Evolutionary conservation across 1,140 invertebrate species (phyloP).

Genomic region (Drosophila repleta): DNA sequence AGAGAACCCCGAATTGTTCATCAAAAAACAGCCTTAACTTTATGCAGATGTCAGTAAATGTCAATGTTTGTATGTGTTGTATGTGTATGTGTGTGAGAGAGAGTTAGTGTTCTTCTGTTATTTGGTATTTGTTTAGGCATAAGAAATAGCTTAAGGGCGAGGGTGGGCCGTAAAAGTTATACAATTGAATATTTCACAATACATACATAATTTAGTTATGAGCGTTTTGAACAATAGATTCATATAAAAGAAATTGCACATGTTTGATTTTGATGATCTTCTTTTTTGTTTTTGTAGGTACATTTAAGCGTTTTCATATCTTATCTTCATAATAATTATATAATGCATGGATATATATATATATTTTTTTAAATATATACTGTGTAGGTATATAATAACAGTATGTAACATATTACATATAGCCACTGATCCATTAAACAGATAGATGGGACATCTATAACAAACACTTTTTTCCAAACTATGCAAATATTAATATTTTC

Average conservation of each 20-base stretch:
- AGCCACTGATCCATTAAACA: conserved; percentile 2
- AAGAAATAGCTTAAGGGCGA: conserved; percentile 30
- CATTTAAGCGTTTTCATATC: conserved; percentile 64
- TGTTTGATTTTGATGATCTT: conserved; percentile 61
- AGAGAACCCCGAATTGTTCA: conserved; percentile 62
- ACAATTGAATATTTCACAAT: conserved; percentile 50
- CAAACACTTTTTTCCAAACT: too few relatives aligned
- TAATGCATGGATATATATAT: conserved; percentile 22
- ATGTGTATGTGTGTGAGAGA: neutral
- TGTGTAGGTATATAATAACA: conserved; percentile 7
- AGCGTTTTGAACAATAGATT: conserved; percentile 67
- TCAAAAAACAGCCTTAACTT: conserved; percentile 79
- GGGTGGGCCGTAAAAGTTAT: conserved; percentile 49
- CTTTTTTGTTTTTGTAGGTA: conserved; percentile 40
- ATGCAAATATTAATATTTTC: too few relatives aligned
- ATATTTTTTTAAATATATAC: conserved; percentile 5
- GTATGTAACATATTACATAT: conserved; percentile 32
- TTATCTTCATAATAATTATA: conserved; percentile 27
- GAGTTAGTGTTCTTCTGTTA: neutral
- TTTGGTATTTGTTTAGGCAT: conserved; percentile 16
- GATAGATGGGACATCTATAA: neutral
- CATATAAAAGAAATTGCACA: conserved; percentile 81
- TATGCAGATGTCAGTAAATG: conserved; percentile 52
- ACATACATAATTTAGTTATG: conserved; percentile 38
- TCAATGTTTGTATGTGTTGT: neutral